A percentile compares a stretch with the other conserved stretches of the same genome.
phyloP scores from a whole-genome alignment of 2,888 invertebrate species.

The Rhodophaea formosa region DNA sequence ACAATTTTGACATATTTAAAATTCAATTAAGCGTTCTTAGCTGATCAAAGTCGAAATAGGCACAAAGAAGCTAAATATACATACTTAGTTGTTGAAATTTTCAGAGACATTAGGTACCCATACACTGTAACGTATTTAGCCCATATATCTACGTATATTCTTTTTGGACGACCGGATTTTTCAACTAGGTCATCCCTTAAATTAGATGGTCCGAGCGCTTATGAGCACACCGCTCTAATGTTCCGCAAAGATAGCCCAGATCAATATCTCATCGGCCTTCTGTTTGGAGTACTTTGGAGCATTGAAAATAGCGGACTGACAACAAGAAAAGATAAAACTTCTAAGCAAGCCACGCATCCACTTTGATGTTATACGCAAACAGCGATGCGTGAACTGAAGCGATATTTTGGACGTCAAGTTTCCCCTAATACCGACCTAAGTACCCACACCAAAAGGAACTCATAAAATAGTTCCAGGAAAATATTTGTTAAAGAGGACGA shows the following conservation, averaged over 20 bases:
- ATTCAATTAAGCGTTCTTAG: neutral
- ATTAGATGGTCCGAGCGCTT: constrained; percentile 54
- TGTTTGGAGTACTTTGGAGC: constrained; percentile 39
- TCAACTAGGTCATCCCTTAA: constrained; percentile 68
- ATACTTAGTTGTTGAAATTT: constrained; percentile 18
- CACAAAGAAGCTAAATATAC: constrained; percentile 1
- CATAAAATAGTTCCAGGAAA: constrained; percentile 51
- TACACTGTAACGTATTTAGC: constrained; percentile 26
- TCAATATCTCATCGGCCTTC: constrained; percentile 52
- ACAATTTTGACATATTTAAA: neutral
- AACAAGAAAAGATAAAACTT: constrained; percentile 39
- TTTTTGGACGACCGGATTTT: constrained; percentile 61
- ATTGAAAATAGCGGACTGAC: constrained; percentile 37
- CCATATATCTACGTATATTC: constrained; percentile 25
- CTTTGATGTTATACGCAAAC: constrained; percentile 37
- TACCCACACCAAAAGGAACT: constrained; percentile 41
- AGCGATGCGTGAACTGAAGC: constrained; percentile 36
- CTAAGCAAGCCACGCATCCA: constrained; percentile 31
- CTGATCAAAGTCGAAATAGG: constrained; percentile 4
- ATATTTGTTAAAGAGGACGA: constrained; percentile 51
- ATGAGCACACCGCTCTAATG: constrained; percentile 52
- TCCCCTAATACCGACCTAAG: constrained; percentile 38
- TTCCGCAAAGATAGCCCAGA: constrained; percentile 56
- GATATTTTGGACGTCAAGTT: constrained; percentile 43
- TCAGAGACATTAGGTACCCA: constrained; percentile 29